A percentile compares a stretch with the other conserved stretches of the same genome.
These are phyloP conservation scores for Pediacus dermestoides DNA, from an alignment of 2,888 invertebrate genomes.

Conservation along the genomic window DNA sequence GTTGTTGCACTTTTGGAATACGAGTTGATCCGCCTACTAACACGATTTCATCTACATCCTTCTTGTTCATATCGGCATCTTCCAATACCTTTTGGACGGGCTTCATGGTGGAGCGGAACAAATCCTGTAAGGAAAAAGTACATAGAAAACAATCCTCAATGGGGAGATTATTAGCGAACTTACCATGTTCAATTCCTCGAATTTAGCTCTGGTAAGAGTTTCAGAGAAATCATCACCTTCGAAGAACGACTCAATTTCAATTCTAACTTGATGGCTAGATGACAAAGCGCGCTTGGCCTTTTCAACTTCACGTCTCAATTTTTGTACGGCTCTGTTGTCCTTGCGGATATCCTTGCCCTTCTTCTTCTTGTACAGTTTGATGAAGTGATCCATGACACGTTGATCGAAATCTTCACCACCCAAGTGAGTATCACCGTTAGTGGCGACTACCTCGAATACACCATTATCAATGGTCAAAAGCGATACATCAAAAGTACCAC, in stretches of 20 bases:
- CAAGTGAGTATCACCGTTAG: slow-evolving; percentile 95
- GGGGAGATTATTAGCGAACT: slow-evolving; percentile 17
- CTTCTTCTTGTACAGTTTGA: slow-evolving; percentile 96
- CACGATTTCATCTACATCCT: slow-evolving; percentile 97
- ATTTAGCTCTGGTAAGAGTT: slow-evolving; percentile 95
- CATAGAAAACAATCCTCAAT: slow-evolving; percentile 3
- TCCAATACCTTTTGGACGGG: slow-evolving; percentile 95
- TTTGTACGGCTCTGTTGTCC: slow-evolving; percentile 92
- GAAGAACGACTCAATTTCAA: slow-evolving; percentile 98
- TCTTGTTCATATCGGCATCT: slow-evolving; percentile 98
- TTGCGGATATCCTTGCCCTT: slow-evolving; percentile 95
- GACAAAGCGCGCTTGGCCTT: slow-evolving; percentile 96
- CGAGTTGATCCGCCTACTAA: slow-evolving; percentile 98
- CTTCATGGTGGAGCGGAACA: slow-evolving; percentile 88
- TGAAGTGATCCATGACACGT: slow-evolving; percentile 96
- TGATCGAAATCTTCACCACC: slow-evolving; percentile 99
- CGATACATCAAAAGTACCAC: slow-evolving; percentile 99
- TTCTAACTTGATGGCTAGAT: slow-evolving; percentile 90
- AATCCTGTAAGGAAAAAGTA: slow-evolving; percentile 49
- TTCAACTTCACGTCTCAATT: slow-evolving; percentile 93
- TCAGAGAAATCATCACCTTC: slow-evolving; percentile 99
- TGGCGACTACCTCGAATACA: slow-evolving; percentile 88
- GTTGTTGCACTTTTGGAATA: slow-evolving; percentile 95
- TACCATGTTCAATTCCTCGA: slow-evolving; percentile 95
- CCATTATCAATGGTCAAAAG: slow-evolving; percentile 97